Base-by-base conservation (phyloP, 1,140 invertebrate species). In the Hyposmocoma kahamanoa region DNA sequence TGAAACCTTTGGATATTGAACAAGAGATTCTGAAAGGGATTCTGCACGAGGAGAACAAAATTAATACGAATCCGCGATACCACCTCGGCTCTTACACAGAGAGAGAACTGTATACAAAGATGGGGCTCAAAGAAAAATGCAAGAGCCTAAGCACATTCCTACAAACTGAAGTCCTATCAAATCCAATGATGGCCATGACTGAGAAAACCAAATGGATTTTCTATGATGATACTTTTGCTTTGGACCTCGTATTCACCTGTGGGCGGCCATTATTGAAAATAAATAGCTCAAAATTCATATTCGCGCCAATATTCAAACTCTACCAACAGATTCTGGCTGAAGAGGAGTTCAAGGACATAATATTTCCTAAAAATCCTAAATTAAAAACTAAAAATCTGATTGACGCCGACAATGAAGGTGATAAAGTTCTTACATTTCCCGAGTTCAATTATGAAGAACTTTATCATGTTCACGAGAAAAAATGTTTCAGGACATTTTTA, bases 71-170 rank as follows among this genome's bases (percentile, higher is more conserved):
- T 42, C 86, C 83, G 8, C 66, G 82, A 41, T 87, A 85, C 8
- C 82, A 86, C 26, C 60, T 84, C 21, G 86, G 88, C 0, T 88
- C 88, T 2, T 88, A 88, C 50, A 86, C 85, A 0, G 87, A 89
- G 46, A 67, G 88, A 26, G 76, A 87, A 39, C 55, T 78, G 15
- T 82, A 87, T 13, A 64, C 73, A 22, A 80, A 86, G n/a, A 76
- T 86, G 43, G 81, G 83, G 15, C 45, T 86, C 0, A 72, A 86
- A 34, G 85, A 88, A 34, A 88, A 88, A 57, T 67, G 85, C 0
- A 70, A 67, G 17, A 83, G 75, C 49, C 62, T 86, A 15, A 75
- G 70, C 48, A 49, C 55, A 9, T 73, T 81, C 22, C 57, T 81
- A 3, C 67, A 78, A 53, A 68, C 70, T 1, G 80, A 82, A 50